These are phyloP conservation scores for Pelmatolapia mariae DNA, from an alignment of 2,113 vertebrate species.

Conservation along the genomic window DNA sequence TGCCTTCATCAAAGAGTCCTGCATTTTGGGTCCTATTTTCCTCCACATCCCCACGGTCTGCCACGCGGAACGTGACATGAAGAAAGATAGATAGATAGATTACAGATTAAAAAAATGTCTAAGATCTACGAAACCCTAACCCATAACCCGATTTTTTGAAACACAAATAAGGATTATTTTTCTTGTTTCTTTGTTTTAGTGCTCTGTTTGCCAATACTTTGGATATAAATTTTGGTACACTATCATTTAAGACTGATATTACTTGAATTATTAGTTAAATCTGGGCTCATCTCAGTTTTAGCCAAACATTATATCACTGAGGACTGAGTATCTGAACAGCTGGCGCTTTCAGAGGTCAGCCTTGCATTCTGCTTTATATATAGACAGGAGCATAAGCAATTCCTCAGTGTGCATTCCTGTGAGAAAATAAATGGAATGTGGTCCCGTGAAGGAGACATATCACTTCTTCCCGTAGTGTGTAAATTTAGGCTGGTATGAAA, in stretches of 20 bases:
- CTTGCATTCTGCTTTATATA: constrained; percentile 46
- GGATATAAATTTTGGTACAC: fast-evolving
- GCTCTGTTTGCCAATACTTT: background rate
- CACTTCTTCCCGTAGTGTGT: constrained; percentile 5
- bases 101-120: background rate
- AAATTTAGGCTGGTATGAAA: constrained; percentile 37
- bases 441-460: constrained; percentile 1
- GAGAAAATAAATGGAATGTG: constrained; percentile 39
- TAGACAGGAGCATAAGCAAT: constrained; percentile 21
- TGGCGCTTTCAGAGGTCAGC: constrained; percentile 11
- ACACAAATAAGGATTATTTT: background rate
- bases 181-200: background rate
- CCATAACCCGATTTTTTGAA: background rate
- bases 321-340: constrained; percentile 11
- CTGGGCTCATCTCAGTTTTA: background rate
- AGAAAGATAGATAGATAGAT: background rate
- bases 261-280: background rate
- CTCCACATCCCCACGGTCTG: background rate
- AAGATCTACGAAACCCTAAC: background rate
- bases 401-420: constrained; percentile 28
- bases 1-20: background rate
- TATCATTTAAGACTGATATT: background rate
- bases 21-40: background rate
- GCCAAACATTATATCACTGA: background rate
- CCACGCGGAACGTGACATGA: background rate